Conservation (phyloP, 2,797 vertebrate genomes). For the Pygocentrus nattereri region DNA sequence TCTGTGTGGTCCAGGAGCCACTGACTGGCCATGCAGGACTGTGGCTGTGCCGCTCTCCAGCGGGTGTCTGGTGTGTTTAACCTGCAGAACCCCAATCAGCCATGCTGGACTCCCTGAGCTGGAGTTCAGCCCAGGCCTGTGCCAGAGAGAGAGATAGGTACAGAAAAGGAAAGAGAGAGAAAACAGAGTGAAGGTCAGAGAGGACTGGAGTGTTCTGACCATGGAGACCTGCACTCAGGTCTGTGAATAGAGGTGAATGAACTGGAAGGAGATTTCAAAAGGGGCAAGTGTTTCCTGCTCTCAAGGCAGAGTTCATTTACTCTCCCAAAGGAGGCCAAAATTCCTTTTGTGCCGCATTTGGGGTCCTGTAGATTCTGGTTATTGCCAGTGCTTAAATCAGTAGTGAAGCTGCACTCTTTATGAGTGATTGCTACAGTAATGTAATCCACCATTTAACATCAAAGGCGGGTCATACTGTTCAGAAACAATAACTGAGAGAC, state of each 20-base stretch:
- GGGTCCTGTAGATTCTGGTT: conserved; percentile 38
- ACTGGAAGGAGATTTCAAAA: conserved; percentile 47
- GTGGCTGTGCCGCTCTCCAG: conserved; percentile 18
- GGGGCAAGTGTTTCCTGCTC: conserved; percentile 41
- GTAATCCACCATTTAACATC: conserved; percentile 29
- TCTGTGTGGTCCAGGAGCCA: conserved; percentile 14
- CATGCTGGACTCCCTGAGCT: conserved; percentile 23
- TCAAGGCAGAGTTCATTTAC: conserved; percentile 41
- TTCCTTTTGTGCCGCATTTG: conserved; percentile 41
- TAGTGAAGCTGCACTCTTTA: conserved; percentile 30
- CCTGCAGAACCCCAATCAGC: conserved; percentile 54
- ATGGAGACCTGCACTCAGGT: conserved; percentile 31
- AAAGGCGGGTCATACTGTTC: conserved; percentile 12
- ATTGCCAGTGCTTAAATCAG: conserved; percentile 43
- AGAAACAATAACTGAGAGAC: background rate
- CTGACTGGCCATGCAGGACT: conserved; percentile 11
- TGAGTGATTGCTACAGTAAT: conserved; percentile 46
- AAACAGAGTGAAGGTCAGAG: conserved; percentile 37
- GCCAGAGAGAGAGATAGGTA: conserved; percentile 40
- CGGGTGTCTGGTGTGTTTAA: conserved; percentile 52
- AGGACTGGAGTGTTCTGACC: conserved; percentile 31
- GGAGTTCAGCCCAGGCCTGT: conserved; percentile 47
- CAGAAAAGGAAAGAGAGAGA: conserved; percentile 5
- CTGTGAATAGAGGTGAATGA: conserved; percentile 50
- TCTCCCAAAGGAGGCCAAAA: conserved; percentile 37